Base-by-base conservation (phyloP, 1,140 invertebrate species). In the Melitaea cinxia region DNA sequence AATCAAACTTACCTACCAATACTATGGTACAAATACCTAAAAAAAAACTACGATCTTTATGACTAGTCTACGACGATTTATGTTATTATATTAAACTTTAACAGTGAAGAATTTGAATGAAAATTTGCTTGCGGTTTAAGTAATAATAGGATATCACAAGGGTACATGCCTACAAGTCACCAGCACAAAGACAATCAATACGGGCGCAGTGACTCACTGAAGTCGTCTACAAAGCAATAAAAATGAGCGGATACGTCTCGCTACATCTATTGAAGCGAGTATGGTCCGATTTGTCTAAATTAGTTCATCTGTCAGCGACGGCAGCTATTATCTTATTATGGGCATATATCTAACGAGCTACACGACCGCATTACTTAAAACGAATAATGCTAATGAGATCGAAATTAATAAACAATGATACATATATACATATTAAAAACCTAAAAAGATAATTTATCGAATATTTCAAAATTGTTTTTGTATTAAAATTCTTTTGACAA, bases 81-180 rank as follows among this genome's bases (percentile, higher is more conserved):
- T n/a, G n/a, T n/a, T n/a, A n/a, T n/a, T n/a, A n/a, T n/a, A n/a
- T n/a, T n/a, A n/a, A n/a, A n/a, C n/a, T n/a, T n/a, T n/a, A n/a
- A n/a, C 21, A 45, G 10, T 21, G 12, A 19, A 47, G 10, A 4
- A 47, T 21, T 23, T 47, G 21, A 4, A n/a, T n/a, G n/a, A n/a
- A n/a, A n/a, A 2, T 47, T 47, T 47, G 21, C n/a, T n/a, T 12
- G 7, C 3, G 7, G 21, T 19, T 47, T 47, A 47, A 47, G 42
- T 47, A 47, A 47, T 47, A 45, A 60, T 56, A 65, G 70, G 56
- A 57, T 50, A 62, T 75, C 75, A 77, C 72, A 73, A 47, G 42
- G 42, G 42, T 47, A 47, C n/a, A n/a, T 23, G 42, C 42, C 42
- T 21, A 42, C 37, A 4, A 23, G 6, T 56, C 52, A 58, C 64